A percentile compares a stretch with the other conserved stretches of the same genome.
Conservation (phyloP, 2,888 invertebrate genomes). For the Caenorhabditis sp. region DNA sequence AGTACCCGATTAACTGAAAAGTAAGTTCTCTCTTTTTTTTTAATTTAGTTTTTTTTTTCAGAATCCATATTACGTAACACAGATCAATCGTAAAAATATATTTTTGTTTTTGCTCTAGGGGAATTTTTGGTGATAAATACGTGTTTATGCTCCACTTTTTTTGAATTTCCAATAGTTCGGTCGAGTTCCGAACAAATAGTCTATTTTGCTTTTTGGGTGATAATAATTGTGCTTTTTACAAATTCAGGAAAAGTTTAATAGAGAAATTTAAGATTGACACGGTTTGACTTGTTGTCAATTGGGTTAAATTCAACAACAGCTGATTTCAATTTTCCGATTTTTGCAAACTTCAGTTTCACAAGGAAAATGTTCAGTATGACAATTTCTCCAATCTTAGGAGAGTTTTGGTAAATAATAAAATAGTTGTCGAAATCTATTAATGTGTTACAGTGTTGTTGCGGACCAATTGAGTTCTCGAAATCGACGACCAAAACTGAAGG, state of each 20-base stretch:
- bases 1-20: constrained; percentile 26
- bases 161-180: neutral
- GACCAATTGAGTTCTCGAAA: constrained; percentile 2
- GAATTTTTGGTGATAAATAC: too few species aligned
- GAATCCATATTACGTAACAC: too few species aligned
- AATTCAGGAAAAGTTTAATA: too few species aligned
- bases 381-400: constrained; percentile 11
- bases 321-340: too few species aligned
- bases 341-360: too few species aligned
- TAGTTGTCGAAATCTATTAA: neutral
- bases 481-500: neutral
- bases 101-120: constrained; percentile 24
- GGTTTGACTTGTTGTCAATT: too few species aligned
- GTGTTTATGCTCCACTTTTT: neutral
- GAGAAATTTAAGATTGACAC: too few species aligned
- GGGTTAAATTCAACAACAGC: too few species aligned
- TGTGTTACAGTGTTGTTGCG: constrained; percentile 13
- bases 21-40: neutral
- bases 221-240: neutral
- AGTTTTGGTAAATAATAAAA: constrained; percentile 7
- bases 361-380: too few species aligned
- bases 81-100: neutral
- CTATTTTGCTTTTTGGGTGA: constrained; percentile 3
- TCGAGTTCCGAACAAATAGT: neutral
- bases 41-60: too few species aligned